Percentiles rank a stretch among this genome's conserved stretches.
Evolutionary conservation across 2,113 vertebrate species (phyloP).

Genomic region (Paratilapia polleni): DNA sequence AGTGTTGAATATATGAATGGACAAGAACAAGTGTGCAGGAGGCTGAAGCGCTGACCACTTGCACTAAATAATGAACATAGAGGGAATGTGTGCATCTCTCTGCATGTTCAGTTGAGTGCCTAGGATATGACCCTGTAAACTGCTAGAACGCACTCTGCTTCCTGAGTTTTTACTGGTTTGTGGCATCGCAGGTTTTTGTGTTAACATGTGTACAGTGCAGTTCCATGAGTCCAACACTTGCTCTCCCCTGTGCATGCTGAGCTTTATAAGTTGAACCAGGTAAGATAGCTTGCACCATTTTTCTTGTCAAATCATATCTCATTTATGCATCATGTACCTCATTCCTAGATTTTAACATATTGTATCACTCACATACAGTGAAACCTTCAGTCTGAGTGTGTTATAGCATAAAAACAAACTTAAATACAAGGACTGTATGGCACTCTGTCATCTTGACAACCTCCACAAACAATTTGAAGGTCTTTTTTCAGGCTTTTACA

Average conservation of each 20-base stretch:
- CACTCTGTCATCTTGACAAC: conserved; percentile 53
- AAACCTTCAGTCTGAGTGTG: conserved; percentile 40
- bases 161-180: conserved; percentile 2
- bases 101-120: conserved; percentile 8
- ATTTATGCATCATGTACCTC: conserved; percentile 33
- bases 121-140: conserved; percentile 19
- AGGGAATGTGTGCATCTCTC: conserved; percentile 9
- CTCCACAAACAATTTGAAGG: conserved; percentile 50
- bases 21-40: conserved; percentile 40
- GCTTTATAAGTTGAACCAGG: background rate
- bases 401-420: conserved; percentile 54
- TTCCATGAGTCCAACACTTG: conserved; percentile 2
- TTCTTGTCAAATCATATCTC: conserved; percentile 43
- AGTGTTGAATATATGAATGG: conserved; percentile 76
- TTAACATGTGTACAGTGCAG: conserved; percentile 49
- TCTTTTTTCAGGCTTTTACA: conserved; percentile 49
- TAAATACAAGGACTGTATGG: conserved; percentile 35
- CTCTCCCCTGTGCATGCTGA: background rate
- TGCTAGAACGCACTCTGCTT: conserved; percentile 22
- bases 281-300: conserved; percentile 17
- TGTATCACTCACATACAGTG: conserved; percentile 12
- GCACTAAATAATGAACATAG: conserved; percentile 50
- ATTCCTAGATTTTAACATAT: conserved; percentile 40
- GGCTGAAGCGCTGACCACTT: conserved; percentile 18
- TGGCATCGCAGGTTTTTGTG: conserved; percentile 34